These are phyloP conservation scores for Beris chalybata DNA, from an alignment of 2,888 invertebrate genomes.

Conservation along the genomic window DNA sequence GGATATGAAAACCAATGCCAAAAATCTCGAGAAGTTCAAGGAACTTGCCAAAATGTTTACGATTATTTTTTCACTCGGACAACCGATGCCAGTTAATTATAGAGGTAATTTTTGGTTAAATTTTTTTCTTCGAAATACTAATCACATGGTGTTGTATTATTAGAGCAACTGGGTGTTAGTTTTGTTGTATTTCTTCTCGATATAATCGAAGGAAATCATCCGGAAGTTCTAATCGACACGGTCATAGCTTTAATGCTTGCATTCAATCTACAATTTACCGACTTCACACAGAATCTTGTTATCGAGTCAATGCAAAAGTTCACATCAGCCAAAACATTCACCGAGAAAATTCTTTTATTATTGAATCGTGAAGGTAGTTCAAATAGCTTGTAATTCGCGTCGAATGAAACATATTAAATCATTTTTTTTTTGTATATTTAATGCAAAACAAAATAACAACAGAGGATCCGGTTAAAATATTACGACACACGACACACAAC, in stretches of 20 bases:
- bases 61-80: constrained; percentile 88
- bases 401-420: neutral
- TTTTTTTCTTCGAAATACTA: neutral
- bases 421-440: constrained; percentile 42
- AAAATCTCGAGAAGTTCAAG: constrained; percentile 76
- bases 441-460: constrained; percentile 32
- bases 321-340: constrained; percentile 80
- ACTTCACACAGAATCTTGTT: constrained; percentile 68
- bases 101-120: constrained; percentile 64
- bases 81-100: constrained; percentile 85
- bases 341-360: constrained; percentile 84
- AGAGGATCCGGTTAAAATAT: constrained; percentile 87
- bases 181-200: constrained; percentile 81
- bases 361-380: constrained; percentile 84
- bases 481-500: constrained; percentile 78
- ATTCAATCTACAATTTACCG: constrained; percentile 85
- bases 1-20: constrained; percentile 77
- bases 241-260: constrained; percentile 83
- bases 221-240: constrained; percentile 82
- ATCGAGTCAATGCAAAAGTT: constrained; percentile 69
- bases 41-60: constrained; percentile 82
- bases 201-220: constrained; percentile 81
- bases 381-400: neutral
- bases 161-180: constrained; percentile 82
- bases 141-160: constrained; percentile 40